Conservation (phyloP, 1,140 invertebrate genomes). For the Brachionus calyciflorus region DNA sequence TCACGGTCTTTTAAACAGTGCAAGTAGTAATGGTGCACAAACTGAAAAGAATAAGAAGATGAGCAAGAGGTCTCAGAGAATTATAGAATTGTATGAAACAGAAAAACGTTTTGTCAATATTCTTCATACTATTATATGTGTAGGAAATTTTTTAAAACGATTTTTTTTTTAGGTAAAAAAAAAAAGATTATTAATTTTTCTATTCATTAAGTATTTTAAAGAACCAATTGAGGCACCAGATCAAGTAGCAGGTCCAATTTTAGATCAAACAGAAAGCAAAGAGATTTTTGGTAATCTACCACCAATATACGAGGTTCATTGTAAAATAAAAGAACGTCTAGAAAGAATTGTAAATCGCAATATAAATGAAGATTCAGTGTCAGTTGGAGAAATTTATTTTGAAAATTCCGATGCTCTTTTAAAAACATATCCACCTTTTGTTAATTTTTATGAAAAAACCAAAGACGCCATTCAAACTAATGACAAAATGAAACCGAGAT, state of each 20-base stretch:
- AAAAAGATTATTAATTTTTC: conserved; percentile 11
- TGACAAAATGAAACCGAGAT: conserved; percentile 84
- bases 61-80: conserved; percentile 78
- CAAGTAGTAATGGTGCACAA: conserved; percentile 28
- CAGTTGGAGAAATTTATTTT: conserved; percentile 81
- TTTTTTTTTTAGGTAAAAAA: conserved; percentile 23
- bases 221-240: conserved; percentile 80
- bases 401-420: conserved; percentile 70
- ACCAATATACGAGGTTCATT: conserved; percentile 86
- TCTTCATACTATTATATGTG: conserved; percentile 82
- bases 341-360: conserved; percentile 70
- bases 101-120: conserved; percentile 95
- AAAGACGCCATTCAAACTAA: conserved; percentile 85
- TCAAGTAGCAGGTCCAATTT: conserved; percentile 71
- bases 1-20: conserved; percentile 16
- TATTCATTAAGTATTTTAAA: conserved; percentile 76
- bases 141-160: conserved; percentile 58
- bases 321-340: conserved; percentile 76
- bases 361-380: conserved; percentile 68
- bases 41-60: conserved; percentile 59
- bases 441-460: conserved; percentile 94
- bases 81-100: conserved; percentile 87
- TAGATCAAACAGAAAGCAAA: conserved; percentile 86
- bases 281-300: conserved; percentile 93
- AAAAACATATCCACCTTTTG: conserved; percentile 92